Evolutionary conservation across 2,113 vertebrate species (phyloP).

Genomic region (Bos javanicus): DNA sequence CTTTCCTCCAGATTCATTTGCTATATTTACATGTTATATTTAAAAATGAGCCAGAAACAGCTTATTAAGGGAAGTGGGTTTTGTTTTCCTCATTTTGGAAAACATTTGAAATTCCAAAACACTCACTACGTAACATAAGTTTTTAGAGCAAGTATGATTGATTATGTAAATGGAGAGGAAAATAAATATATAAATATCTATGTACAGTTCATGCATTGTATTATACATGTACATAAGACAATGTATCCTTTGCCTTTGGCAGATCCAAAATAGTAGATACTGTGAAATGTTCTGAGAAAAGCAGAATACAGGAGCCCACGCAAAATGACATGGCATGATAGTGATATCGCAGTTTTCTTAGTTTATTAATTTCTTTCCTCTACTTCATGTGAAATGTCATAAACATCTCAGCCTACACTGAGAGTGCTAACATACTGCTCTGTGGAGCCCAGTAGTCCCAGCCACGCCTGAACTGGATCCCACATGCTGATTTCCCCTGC

Average conservation of each 20-base stretch:
- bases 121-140: not conserved
- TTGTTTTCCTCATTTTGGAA: not conserved
- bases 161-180: not conserved
- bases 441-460: accelerated
- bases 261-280: not conserved
- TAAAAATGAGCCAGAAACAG: not conserved
- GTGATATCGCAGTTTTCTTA: not conserved
- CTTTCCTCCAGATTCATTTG: not conserved
- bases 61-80: not conserved
- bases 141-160: not conserved
- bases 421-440: not conserved
- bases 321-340: not conserved
- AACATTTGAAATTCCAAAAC: not conserved
- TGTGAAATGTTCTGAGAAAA: not conserved
- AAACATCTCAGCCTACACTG: not conserved
- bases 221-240: not conserved
- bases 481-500: not conserved
- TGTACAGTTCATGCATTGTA: not conserved
- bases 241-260: not conserved
- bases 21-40: not conserved
- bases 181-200: not conserved
- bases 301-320: not conserved
- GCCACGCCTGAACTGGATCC: accelerated
- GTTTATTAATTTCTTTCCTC: not conserved
- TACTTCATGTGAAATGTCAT: not conserved